Conservation (phyloP, 2,888 invertebrate genomes). For the Caenorhabditis auriculariae region DNA sequence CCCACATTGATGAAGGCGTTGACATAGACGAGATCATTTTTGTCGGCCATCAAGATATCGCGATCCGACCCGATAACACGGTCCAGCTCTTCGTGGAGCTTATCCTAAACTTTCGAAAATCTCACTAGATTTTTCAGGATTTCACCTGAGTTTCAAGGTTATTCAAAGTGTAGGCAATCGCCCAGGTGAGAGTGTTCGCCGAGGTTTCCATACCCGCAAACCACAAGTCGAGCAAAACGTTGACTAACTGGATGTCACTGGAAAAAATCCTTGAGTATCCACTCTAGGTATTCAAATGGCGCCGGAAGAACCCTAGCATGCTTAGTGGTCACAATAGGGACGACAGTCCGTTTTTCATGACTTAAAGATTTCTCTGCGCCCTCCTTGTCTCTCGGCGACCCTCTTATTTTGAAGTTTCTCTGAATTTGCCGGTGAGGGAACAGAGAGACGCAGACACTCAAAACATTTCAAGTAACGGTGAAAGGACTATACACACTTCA, state of each 20-base stretch:
- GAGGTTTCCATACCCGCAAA: constrained; percentile 27
- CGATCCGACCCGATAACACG: constrained; percentile 38
- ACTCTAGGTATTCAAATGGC: no score
- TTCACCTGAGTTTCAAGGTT: constrained; percentile 24
- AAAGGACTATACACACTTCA: no score
- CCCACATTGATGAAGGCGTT: constrained; percentile 29
- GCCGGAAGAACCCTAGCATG: no score
- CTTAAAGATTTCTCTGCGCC: no score
- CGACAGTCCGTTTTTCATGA: no score
- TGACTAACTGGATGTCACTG: constrained; percentile 20
- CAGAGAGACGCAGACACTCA: no score
- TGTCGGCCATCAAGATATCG: constrained; percentile 28
- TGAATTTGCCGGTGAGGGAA: no score
- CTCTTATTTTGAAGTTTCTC: no score
- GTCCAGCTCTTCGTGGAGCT: constrained; percentile 37
- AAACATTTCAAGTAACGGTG: no score
- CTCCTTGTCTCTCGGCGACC: no score
- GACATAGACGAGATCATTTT: constrained; percentile 21
- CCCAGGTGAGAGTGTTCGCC: constrained; percentile 25
- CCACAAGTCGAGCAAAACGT: constrained; percentile 28
- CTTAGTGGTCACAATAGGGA: no score
- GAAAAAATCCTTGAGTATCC: neutral
- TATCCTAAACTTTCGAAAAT: constrained; percentile 32
- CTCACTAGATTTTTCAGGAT: no score
- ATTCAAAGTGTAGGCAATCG: constrained; percentile 20